Base-by-base conservation (phyloP, 2,113 vertebrate genomes). In the Festucalex cinctus region DNA sequence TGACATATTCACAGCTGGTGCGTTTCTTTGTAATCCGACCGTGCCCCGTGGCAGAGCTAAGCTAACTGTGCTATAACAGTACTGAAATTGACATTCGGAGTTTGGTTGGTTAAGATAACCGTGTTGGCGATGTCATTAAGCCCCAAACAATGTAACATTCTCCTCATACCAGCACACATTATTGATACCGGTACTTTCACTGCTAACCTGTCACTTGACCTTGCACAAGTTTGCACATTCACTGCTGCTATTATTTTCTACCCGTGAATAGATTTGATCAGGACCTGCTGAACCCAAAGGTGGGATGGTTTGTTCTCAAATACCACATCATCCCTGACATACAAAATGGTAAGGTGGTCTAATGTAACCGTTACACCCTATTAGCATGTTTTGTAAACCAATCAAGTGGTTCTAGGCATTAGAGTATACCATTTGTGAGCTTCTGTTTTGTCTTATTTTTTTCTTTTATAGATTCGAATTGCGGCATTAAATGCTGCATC, bases 401-500 rank as follows among this genome's bases (percentile, higher is more conserved):
- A 35, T 32, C 6, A 57, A 53, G n/a, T 24, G n/a, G 9, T 53
- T 22, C 6, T 4, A 13, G n/a, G 10, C 13, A 10, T 26, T 26
- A 4, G 10, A 22, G 20, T 41, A 12, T 32, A 14, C 54, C 17
- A 57, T 57, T 5, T 57, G 54, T 32, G 13, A 35, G 14, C 16
- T 28, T 14, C 12, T 54, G n/a, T 54, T 54, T 60, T 22, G 17
- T 14, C 22, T 22, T 20, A 41, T 20, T 1, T 57, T 43, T 57
- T 66, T 24, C 72, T 37, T 44, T 39, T 66, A 36, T 81, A 99
- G 97, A 99, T 99, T 73, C 93, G 96, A 64, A 99, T 99, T 0
- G 97, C 97, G 44, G 97, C 97, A 0, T 86, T 99, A 63, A 99
- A 99, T 12, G 97, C 96, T 0, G 93, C 94, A 35, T 94, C 94